These are phyloP conservation scores for Zeugodacus cucurbitae DNA, from an alignment of 1,140 invertebrate genomes.

Conservation along the genomic window DNA sequence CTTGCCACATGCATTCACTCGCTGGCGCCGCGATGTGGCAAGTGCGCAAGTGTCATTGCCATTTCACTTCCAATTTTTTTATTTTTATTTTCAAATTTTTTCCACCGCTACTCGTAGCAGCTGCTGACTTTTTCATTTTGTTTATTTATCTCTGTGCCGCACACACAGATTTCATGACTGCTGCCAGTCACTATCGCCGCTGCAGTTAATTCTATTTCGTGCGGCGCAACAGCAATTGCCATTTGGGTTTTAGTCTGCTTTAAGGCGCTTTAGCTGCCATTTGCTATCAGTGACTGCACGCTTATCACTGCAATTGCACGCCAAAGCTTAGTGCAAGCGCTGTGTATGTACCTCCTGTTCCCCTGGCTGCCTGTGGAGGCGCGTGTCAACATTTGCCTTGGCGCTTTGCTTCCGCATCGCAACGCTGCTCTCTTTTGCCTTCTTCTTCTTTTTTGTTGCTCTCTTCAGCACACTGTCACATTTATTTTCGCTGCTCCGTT, in stretches of 20 bases:
- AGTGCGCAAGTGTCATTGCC: constrained; percentile 3
- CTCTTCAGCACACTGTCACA: not conserved
- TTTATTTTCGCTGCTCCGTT: constrained; percentile 2
- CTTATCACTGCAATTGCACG: constrained; percentile 6
- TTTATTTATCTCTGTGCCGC: not conserved
- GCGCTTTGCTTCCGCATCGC: not conserved
- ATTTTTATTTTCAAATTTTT: not conserved
- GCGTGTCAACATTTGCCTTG: constrained; percentile 23
- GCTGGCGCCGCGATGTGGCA: not conserved
- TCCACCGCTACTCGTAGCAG: not conserved
- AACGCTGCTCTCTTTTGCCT: not conserved
- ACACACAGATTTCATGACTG: constrained; percentile 9
- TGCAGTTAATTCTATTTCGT: constrained; percentile 5
- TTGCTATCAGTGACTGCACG: not conserved
- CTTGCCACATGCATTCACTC: not conserved
- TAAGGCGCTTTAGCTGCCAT: constrained; percentile 14
- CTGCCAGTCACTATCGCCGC: not conserved
- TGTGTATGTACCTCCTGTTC: too few species aligned
- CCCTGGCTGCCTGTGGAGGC: not conserved
- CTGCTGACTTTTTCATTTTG: not conserved
- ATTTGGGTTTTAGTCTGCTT: not conserved
- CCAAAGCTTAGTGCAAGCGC: not conserved
- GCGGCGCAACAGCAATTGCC: not conserved
- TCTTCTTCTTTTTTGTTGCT: not conserved
- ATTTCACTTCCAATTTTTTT: not conserved